Evolutionary conservation across 2,113 vertebrate species (phyloP).

Genomic region (Corythoichthys haematopterus): DNA sequence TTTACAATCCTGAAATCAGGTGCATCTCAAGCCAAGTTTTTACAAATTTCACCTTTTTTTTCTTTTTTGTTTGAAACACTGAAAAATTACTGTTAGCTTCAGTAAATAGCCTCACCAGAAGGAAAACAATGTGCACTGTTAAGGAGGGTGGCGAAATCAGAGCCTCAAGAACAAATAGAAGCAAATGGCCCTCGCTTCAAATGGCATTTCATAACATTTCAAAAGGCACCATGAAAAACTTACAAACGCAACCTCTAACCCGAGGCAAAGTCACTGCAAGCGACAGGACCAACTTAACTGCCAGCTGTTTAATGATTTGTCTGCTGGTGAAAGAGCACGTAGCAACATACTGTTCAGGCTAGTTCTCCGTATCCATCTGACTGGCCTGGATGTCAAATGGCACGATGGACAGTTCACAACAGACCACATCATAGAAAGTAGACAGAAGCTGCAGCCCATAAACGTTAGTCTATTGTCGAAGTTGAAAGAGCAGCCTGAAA

Average conservation of each 20-base stretch:
- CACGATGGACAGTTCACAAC: constrained; percentile 10
- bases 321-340: constrained; percentile 60
- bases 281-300: constrained; percentile 28
- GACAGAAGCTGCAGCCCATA: neutral
- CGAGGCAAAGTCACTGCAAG: constrained; percentile 34
- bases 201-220: neutral
- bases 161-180: neutral
- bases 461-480: constrained; percentile 52
- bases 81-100: too few relatives aligned
- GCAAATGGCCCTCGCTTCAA: neutral
- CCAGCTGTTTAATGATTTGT: constrained; percentile 63
- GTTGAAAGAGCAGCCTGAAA: constrained; percentile 47
- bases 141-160: neutral
- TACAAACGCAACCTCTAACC: constrained; percentile 22
- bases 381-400: constrained; percentile 25
- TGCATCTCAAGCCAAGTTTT: too few relatives aligned
- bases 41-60: too few relatives aligned
- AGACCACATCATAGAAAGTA: neutral
- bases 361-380: constrained; percentile 31
- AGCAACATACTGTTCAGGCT: constrained; percentile 61
- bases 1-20: too few relatives aligned
- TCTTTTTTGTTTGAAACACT: too few relatives aligned
- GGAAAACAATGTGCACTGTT: neutral
- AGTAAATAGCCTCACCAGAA: too few relatives aligned
- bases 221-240: constrained; percentile 4